Conservation (phyloP, 2,888 invertebrate genomes). For the Lepidocyrtoides sp. region DNA sequence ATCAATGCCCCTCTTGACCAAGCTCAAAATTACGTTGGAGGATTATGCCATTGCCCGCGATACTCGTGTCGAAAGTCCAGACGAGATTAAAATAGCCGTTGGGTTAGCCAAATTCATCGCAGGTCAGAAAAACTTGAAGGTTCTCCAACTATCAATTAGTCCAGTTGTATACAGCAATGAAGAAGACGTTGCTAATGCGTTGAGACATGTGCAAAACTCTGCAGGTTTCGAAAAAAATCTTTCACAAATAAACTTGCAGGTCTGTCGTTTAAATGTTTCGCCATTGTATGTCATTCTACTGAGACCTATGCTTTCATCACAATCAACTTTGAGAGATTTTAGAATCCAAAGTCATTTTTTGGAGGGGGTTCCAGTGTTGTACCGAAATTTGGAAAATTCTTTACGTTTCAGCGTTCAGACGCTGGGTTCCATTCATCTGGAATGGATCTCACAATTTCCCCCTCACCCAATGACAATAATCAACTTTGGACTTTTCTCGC, state of each 20-base stretch:
- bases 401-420: neutral
- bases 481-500: constrained; percentile 22
- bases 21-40: neutral
- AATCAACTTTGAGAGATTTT: constrained; percentile 17
- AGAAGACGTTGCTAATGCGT: neutral
- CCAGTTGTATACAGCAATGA: neutral
- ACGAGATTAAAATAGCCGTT: constrained; percentile 5
- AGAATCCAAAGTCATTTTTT: constrained; percentile 19
- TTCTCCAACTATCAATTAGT: neutral
- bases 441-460: neutral
- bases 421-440: constrained; percentile 8
- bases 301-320: neutral
- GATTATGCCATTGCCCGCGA: neutral
- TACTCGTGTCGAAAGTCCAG: neutral
- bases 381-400: neutral
- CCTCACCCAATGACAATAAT: neutral
- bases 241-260: neutral
- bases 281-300: constrained; percentile 29
- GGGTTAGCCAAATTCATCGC: constrained; percentile 9
- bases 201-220: neutral
- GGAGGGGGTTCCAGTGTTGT: neutral
- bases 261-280: neutral
- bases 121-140: neutral
- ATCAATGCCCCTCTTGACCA: neutral
- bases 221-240: neutral